These are phyloP conservation scores for Metaphire vulgaris DNA, from an alignment of 1,140 invertebrate genomes.

Conservation along the genomic window DNA sequence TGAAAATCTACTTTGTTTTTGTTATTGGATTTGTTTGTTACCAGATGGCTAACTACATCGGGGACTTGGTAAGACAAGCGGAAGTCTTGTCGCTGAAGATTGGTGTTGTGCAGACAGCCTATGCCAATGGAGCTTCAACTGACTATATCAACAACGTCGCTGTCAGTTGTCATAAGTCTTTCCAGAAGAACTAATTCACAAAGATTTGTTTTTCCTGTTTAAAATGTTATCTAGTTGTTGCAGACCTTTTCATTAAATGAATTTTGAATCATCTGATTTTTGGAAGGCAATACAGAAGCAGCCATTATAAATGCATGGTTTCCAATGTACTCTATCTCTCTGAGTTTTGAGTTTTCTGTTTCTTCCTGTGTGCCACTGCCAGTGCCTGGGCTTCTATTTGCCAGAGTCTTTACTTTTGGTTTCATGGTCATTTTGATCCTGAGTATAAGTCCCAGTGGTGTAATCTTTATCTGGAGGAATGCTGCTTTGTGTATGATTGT, in stretches of 20 bases:
- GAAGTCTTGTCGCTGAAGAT: constrained; percentile 63
- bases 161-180: constrained; percentile 54
- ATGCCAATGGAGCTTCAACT: constrained; percentile 95
- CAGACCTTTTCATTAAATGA: neutral
- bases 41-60: constrained; percentile 70
- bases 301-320: neutral
- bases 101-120: constrained; percentile 93
- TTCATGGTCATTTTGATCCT: too few relatives aligned
- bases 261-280: neutral
- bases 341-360: too few relatives aligned
- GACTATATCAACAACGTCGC: constrained; percentile 77
- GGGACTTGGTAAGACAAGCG: constrained; percentile 64
- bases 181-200: neutral
- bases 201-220: neutral
- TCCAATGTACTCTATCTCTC: neutral
- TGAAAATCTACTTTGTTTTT: neutral
- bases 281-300: neutral
- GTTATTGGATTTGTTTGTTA: constrained; percentile 23
- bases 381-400: too few relatives aligned
- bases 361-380: too few relatives aligned
- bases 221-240: neutral
- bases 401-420: too few relatives aligned
- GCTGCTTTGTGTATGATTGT: too few relatives aligned
- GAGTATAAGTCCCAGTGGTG: too few relatives aligned
- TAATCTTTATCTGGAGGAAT: too few relatives aligned